Percentiles rank a stretch among this genome's conserved stretches.
These are phyloP conservation scores for Agrilus mali DNA, from an alignment of 2,888 invertebrate genomes.

Conservation along the genomic window DNA sequence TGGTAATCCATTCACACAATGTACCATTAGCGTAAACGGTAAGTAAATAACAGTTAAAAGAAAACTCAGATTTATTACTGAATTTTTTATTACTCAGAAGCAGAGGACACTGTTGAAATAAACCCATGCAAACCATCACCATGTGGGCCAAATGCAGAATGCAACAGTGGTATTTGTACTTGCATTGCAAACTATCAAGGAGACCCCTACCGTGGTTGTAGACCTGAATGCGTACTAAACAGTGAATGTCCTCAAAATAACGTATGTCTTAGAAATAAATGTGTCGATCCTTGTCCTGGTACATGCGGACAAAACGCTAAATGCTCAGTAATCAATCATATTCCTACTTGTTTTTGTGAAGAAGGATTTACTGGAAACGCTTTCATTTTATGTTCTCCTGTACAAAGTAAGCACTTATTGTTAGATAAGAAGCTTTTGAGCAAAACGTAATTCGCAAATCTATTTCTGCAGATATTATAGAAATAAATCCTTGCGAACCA, in stretches of 20 bases:
- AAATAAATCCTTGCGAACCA: conserved; percentile 39
- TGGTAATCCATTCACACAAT: conserved; percentile 59
- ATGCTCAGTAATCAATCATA: conserved; percentile 63
- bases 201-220: conserved; percentile 54
- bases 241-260: conserved; percentile 52
- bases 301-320: conserved; percentile 58
- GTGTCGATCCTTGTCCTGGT: conserved; percentile 59
- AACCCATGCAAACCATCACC: conserved; percentile 58
- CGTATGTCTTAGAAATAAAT: conserved; percentile 60
- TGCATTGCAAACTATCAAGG: conserved; percentile 55
- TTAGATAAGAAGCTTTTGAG: neutral
- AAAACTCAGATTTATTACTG: no score
- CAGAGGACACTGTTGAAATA: conserved; percentile 26
- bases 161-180: conserved; percentile 53
- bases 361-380: conserved; percentile 54
- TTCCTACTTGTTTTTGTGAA: conserved; percentile 52
- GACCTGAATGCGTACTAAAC: conserved; percentile 59
- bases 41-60: no score
- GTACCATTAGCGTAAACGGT: conserved; percentile 4
- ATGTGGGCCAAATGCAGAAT: conserved; percentile 60
- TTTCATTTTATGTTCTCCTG: conserved; percentile 47
- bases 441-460: neutral
- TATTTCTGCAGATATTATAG: conserved; percentile 12
- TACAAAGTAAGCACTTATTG: conserved; percentile 32
- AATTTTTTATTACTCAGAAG: conserved; percentile 9